Percentiles rank a stretch among this genome's conserved stretches.
phyloP scores from a whole-genome alignment of 2,113 vertebrate species.

The Dicrurus megarhynchus region DNA sequence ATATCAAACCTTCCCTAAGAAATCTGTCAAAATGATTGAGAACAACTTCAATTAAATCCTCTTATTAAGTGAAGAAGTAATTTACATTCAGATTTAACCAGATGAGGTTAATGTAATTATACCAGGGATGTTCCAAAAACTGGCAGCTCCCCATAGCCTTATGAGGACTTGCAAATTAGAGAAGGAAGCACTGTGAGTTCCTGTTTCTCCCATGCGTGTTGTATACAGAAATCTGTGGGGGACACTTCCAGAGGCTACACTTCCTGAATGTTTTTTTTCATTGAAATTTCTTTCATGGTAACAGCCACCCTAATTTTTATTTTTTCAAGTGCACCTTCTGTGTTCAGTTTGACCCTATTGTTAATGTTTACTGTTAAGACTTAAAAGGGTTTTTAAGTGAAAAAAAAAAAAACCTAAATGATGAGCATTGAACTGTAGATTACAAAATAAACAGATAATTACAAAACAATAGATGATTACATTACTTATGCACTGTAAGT shows the following conservation, averaged over 20 bases:
- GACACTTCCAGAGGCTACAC: neutral
- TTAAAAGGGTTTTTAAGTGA: neutral
- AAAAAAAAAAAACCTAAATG: neutral
- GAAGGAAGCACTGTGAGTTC: neutral
- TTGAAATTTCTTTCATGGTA: neutral
- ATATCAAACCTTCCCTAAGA: neutral
- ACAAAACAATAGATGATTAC: neutral
- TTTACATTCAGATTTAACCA: conserved; percentile 36
- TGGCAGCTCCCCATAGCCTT: conserved; percentile 19
- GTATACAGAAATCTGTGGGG: neutral
- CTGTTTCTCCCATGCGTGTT: neutral
- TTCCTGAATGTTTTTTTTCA: neutral
- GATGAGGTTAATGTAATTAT: conserved; percentile 48
- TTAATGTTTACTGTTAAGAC: conserved; percentile 53
- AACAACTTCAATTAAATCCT: conserved; percentile 36
- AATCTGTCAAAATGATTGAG: neutral
- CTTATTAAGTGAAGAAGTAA: conserved; percentile 40
- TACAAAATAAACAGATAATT: neutral
- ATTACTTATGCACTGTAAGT: neutral
- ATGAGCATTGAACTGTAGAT: neutral
- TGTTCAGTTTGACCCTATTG: conserved; percentile 13
- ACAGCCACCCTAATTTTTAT: neutral
- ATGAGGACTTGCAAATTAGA: conserved; percentile 36
- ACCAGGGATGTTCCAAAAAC: conserved; percentile 3
- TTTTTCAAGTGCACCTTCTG: neutral